Evolutionary conservation across 2,888 invertebrate species (phyloP).

Genomic region (Arrhopalites spinosus): DNA sequence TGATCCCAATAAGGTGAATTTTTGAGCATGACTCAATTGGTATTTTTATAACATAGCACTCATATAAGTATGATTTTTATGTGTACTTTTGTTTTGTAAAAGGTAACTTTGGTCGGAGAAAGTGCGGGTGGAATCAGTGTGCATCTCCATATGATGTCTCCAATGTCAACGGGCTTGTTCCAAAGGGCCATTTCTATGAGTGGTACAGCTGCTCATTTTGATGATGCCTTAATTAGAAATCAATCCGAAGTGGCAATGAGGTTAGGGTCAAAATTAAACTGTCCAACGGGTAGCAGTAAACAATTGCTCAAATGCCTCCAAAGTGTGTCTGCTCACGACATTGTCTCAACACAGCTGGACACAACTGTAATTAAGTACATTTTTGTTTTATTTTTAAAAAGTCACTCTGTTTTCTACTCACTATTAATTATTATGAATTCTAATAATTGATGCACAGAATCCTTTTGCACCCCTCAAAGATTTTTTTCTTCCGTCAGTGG

Average conservation of each 20-base stretch:
- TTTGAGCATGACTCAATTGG: not conserved
- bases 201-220: not conserved
- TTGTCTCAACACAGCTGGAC: not conserved
- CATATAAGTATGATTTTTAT: not conserved
- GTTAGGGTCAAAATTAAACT: not conserved
- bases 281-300: not conserved
- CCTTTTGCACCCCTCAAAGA: not conserved
- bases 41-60: not conserved
- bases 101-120: too few species aligned
- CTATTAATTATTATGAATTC: too few species aligned
- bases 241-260: not conserved
- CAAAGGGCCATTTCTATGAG: not conserved
- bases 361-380: not conserved
- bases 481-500: not conserved
- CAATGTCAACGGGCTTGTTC: not conserved
- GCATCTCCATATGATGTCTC: not conserved
- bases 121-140: not conserved
- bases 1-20: not conserved
- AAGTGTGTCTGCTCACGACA: not conserved
- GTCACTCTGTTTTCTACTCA: too few species aligned
- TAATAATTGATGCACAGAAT: too few species aligned
- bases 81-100: not conserved
- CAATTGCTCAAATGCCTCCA: not conserved
- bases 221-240: not conserved
- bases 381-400: too few species aligned